Evolutionary conservation across 2,888 invertebrate species (phyloP).

Genomic region (Conops quadrifasciatus): DNA sequence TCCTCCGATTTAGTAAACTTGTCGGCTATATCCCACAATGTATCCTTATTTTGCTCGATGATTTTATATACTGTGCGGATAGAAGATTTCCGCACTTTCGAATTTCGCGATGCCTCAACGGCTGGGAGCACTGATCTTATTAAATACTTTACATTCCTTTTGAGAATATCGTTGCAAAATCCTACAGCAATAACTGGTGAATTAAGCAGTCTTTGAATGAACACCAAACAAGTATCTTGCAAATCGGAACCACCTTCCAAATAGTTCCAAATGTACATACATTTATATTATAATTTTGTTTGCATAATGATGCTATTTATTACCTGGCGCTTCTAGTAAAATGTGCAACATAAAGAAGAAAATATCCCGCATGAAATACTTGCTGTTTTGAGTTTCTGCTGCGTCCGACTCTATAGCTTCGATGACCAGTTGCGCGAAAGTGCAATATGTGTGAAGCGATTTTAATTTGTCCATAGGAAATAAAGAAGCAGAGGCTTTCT

Average conservation of each 20-base stretch:
- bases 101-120: slow-evolving; percentile 34
- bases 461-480: slow-evolving; percentile 50
- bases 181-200: slow-evolving; percentile 41
- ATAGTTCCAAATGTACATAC: slow-evolving; percentile 8
- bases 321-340: slow-evolving; percentile 23
- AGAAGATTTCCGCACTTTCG: slow-evolving; percentile 43
- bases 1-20: slow-evolving; percentile 46
- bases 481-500: slow-evolving; percentile 48
- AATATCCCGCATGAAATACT: slow-evolving; percentile 54
- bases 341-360: slow-evolving; percentile 52
- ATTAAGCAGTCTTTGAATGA: slow-evolving; percentile 44
- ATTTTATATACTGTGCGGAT: slow-evolving; percentile 44
- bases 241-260: slow-evolving; percentile 36
- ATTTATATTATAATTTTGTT: background rate
- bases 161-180: slow-evolving; percentile 35
- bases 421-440: slow-evolving; percentile 51
- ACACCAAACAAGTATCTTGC: slow-evolving; percentile 45
- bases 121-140: slow-evolving; percentile 48
- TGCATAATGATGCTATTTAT: background rate
- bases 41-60: slow-evolving; percentile 40
- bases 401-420: slow-evolving; percentile 43
- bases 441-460: slow-evolving; percentile 53
- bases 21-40: slow-evolving; percentile 41
- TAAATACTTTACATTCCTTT: slow-evolving; percentile 49
- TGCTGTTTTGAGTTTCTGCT: slow-evolving; percentile 38